phyloP scores from a whole-genome alignment of 2,888 invertebrate species.

The Amphiduros pacificus region DNA sequence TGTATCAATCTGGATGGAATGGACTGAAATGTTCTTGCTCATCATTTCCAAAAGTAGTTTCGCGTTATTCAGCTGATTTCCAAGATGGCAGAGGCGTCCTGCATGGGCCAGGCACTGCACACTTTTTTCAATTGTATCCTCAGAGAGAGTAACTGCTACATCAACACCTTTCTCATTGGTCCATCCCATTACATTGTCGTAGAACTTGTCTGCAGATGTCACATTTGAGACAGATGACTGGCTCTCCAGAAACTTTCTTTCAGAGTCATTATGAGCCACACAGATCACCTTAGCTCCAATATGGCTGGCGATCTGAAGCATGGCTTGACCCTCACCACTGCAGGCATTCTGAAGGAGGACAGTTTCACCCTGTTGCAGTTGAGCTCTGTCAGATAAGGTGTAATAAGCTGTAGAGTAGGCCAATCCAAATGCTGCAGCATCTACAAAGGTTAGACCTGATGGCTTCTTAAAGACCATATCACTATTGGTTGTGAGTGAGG shows the following conservation, averaged over 20 bases:
- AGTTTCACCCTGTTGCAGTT: neutral
- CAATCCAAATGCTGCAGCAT: too few species aligned
- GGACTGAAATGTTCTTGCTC: too few species aligned
- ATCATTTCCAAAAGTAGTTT: neutral
- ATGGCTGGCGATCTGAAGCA: neutral
- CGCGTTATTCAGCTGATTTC: neutral
- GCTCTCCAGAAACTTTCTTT: neutral
- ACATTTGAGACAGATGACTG: neutral
- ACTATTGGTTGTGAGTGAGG: too few species aligned
- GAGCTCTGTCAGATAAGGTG: neutral
- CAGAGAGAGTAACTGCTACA: slow-evolving; percentile 1
- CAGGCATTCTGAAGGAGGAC: neutral
- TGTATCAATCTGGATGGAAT: too few species aligned
- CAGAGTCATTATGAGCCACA: neutral
- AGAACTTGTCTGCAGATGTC: too few species aligned
- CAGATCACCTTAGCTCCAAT: slow-evolving; percentile 1
- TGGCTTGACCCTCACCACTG: neutral
- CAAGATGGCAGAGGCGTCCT: slow-evolving; percentile 4
- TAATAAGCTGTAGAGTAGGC: slow-evolving; percentile 5
- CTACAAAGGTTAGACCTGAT: too few species aligned
- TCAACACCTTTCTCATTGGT: neutral
- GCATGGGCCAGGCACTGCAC: neutral
- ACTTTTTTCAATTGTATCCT: neutral
- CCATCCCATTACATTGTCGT: too few species aligned
- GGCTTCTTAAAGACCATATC: too few species aligned